A percentile compares a stretch with the other conserved stretches of the same genome.
Conservation (phyloP, 2,888 invertebrate species). For the Rhingia campestris region DNA sequence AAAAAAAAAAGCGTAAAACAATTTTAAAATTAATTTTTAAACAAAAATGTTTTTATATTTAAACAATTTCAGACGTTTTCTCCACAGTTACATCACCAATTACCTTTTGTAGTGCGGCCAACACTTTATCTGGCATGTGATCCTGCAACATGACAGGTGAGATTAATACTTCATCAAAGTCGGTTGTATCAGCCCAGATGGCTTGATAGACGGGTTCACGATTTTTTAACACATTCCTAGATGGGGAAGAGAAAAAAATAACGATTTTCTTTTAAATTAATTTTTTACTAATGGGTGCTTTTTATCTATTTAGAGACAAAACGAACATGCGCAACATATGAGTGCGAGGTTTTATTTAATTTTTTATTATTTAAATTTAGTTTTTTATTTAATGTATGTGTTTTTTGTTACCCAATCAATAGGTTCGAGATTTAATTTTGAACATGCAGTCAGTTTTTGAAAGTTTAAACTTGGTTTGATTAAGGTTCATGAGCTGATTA, state of each 20-base stretch:
- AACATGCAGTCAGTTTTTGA: slow-evolving; percentile 21
- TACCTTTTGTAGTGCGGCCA: slow-evolving; percentile 93
- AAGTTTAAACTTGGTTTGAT: slow-evolving; percentile 1
- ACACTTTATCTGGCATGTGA: slow-evolving; percentile 94
- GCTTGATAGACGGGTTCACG: slow-evolving; percentile 93
- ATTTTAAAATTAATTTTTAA: slow-evolving; percentile 6
- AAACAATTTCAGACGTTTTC: slow-evolving; percentile 76
- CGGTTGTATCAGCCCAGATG: slow-evolving; percentile 91
- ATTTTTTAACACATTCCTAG: slow-evolving; percentile 87
- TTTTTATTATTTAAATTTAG: not conserved
- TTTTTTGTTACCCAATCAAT: slow-evolving; percentile 10
- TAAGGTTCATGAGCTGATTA: not conserved
- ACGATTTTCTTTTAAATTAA: not conserved
- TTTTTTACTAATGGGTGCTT: not conserved
- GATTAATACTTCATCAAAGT: slow-evolving; percentile 93
- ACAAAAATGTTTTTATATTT: slow-evolving; percentile 11
- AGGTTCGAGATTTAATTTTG: not conserved
- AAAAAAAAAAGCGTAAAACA: slow-evolving; percentile 37
- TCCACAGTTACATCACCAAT: slow-evolving; percentile 80
- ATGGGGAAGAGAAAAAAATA: slow-evolving; percentile 75
- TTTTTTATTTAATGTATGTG: slow-evolving; percentile 5
- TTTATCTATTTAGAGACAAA: not conserved
- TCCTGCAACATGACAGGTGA: slow-evolving; percentile 95
- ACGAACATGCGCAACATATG: slow-evolving; percentile 46
- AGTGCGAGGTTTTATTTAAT: slow-evolving; percentile 27